Conservation (phyloP, 2,888 invertebrate species). For the Hirudinaria manillensis region DNA sequence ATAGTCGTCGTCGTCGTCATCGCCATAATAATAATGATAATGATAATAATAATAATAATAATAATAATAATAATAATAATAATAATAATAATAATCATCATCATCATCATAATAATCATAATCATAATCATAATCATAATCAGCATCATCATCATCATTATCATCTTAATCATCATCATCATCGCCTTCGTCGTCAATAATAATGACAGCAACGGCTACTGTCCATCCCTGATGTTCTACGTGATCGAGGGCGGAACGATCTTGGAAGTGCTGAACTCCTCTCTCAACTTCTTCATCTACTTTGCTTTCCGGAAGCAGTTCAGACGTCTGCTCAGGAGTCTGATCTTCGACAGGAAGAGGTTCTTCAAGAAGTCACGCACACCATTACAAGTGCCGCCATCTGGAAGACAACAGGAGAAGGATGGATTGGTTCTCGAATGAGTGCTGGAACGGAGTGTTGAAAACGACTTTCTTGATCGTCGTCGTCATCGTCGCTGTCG, state of each 20-base stretch:
- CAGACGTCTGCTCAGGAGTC: slow-evolving; percentile 26
- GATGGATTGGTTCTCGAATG: background rate
- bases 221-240: slow-evolving; percentile 30
- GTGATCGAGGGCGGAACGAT: slow-evolving; percentile 26
- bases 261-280: slow-evolving; percentile 35
- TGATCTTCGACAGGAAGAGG: slow-evolving; percentile 12
- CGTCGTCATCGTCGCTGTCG: background rate
- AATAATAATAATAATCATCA: background rate
- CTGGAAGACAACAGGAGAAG: background rate
- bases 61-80: too few relatives aligned
- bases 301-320: slow-evolving; percentile 34
- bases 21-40: background rate
- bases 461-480: slow-evolving; percentile 4
- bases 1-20: background rate
- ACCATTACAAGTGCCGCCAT: background rate
- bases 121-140: background rate
- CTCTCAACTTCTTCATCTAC: slow-evolving; percentile 36
- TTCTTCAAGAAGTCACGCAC: background rate
- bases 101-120: slow-evolving; percentile 5
- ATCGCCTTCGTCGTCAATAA: slow-evolving; percentile 18
- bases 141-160: slow-evolving; percentile 1
- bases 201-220: slow-evolving; percentile 9
- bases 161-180: slow-evolving; percentile 12
- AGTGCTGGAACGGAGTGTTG: background rate
- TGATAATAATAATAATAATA: too few relatives aligned